Base-by-base conservation (phyloP, 1,140 invertebrate species). In the Wiebesia pumilae region DNA sequence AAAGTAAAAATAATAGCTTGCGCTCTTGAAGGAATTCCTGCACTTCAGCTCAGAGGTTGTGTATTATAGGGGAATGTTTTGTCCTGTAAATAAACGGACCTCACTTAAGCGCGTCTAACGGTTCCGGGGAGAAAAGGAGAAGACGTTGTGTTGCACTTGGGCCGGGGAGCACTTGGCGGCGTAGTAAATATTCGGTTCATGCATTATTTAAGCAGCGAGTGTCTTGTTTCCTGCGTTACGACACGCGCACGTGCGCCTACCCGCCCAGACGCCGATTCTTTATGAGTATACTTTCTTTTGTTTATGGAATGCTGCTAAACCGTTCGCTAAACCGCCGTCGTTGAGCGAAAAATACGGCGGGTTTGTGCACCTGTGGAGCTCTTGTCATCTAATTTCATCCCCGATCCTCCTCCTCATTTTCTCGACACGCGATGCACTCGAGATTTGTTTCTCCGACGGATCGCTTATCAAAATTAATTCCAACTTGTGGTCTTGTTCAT, bases 121-220 rank as follows among this genome's bases (percentile, higher is more conserved):
- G 83, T 67, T 51, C 35, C 43, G 40, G 30, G 77, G 83, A 30
- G 51, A 38, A 43, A 38, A 62, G 58, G n/a, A 33, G 38, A 47
- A 0, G 83, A 80, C 33, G 83, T 24, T 30, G 62, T 27, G 51
- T 47, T 65, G 83, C 73, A 3, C 35, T 43, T 38, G 51, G 21
- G 73, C 12, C 6, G 73, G 43, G 40, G 21, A 77, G 58, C 81
- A 84, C 83, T 88, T 88, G 78, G 81, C 78, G 81, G 81, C 83
- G 87, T 84, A 86, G 87, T 90, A 91, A 91, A 91, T 91, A 91
- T 92, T 89, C 86, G 85, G 79, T 86, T 90, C 89, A 90, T 90
- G 90, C 89, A 91, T 92, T 92, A 92, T 92, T 91, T 91, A 91
- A 91, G 88, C 88, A 89, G 78, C 84, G 89, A 90, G 90, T 91